Conservation (phyloP, 2,113 vertebrate genomes). For the Hippopotamus amphibius region DNA sequence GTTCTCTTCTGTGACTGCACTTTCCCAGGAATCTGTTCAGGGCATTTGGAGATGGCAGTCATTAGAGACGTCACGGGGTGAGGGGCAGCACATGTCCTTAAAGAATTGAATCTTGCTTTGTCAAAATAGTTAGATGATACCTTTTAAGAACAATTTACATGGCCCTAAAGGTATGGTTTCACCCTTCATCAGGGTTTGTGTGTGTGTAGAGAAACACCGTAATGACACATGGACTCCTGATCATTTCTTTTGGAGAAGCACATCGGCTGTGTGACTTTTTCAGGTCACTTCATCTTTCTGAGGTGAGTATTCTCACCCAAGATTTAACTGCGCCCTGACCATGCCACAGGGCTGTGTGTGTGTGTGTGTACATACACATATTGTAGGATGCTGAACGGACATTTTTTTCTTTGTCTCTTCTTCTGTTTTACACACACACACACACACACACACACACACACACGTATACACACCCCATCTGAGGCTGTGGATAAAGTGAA, state of each 20-base stretch:
- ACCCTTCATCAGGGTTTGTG: not conserved
- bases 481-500: not conserved
- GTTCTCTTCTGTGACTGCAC: not conserved
- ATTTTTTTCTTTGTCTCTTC: not conserved
- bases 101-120: not conserved
- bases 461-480: not conserved
- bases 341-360: not conserved
- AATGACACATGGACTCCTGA: not conserved
- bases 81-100: not conserved
- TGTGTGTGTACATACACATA: not conserved
- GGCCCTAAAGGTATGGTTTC: not conserved
- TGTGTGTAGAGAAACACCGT: not conserved
- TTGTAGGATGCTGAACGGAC: not conserved
- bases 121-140: not conserved
- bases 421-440: not conserved
- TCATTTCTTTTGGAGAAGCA: not conserved
- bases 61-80: not conserved
- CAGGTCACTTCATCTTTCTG: not conserved
- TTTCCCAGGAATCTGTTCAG: not conserved
- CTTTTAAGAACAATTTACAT: not conserved
- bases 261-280: not conserved
- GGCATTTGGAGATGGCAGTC: not conserved
- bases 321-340: not conserved
- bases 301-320: not conserved
- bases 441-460: not conserved